phyloP scores from a whole-genome alignment of 2,797 vertebrate genomes.

The Artibeus lituratus region DNA sequence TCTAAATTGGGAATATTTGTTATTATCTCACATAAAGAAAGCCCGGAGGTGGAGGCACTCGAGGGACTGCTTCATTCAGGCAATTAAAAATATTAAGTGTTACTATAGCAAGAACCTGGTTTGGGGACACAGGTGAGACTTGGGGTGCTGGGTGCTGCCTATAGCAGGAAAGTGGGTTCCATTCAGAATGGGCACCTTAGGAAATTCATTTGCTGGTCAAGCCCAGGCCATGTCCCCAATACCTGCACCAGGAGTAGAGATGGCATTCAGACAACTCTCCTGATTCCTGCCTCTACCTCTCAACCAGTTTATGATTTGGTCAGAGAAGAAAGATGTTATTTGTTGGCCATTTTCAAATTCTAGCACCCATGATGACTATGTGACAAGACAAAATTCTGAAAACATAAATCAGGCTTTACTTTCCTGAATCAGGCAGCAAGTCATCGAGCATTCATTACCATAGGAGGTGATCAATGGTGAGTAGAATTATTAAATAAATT shows the following conservation, averaged over 20 bases:
- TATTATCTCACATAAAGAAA: background rate
- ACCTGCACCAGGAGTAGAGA: background rate
- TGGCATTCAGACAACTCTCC: background rate
- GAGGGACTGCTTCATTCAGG: background rate
- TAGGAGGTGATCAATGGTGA: background rate
- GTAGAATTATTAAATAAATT: background rate
- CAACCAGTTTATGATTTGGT: background rate
- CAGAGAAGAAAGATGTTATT: background rate
- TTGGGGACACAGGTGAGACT: background rate
- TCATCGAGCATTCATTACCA: too few species aligned
- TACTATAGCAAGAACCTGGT: background rate
- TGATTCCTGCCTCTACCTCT: background rate
- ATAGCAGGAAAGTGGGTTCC: background rate
- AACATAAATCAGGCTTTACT: background rate
- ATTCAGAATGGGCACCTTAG: background rate
- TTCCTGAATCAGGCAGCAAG: background rate
- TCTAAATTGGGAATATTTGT: background rate
- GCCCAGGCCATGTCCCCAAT: background rate
- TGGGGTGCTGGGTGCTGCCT: too few species aligned
- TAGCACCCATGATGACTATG: background rate
- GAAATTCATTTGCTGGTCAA: background rate
- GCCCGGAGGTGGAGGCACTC: background rate
- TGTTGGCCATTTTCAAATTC: background rate
- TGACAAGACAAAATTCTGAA: background rate
- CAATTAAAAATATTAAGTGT: background rate